A percentile compares a stretch with the other conserved stretches of the same genome.
Evolutionary conservation across 2,797 vertebrate genomes (phyloP).

Genomic region (Falco columbarius): DNA sequence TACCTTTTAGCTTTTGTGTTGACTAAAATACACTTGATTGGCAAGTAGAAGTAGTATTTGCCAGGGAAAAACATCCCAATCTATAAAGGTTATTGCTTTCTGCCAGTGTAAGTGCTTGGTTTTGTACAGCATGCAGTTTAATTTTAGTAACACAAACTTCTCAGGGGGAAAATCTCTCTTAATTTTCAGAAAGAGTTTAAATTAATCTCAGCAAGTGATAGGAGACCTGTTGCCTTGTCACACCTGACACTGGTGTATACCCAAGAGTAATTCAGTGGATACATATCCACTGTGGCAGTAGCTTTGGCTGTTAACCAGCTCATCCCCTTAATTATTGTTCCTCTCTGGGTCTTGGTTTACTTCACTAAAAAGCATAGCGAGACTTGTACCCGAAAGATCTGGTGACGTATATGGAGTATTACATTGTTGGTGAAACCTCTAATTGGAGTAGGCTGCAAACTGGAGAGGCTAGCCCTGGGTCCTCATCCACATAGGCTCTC

Average conservation of each 20-base stretch:
- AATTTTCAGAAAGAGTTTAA: neutral
- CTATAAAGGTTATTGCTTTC: neutral
- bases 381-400: neutral
- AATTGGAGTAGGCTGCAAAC: neutral
- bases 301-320: neutral
- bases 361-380: neutral
- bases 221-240: neutral
- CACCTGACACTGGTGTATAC: accelerated
- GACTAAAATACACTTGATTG: neutral
- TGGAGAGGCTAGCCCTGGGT: neutral
- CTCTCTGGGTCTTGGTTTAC: neutral
- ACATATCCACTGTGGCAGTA: too few relatives aligned
- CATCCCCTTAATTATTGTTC: neutral
- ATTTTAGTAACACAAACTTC: neutral
- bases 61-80: neutral
- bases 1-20: neutral
- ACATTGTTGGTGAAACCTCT: neutral
- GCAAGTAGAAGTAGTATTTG: neutral
- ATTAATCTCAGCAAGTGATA: neutral
- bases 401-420: neutral
- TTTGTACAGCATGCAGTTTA: neutral
- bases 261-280: neutral
- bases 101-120: neutral
- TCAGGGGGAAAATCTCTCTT: neutral
- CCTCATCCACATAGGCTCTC: neutral